Conservation (phyloP, 2,113 vertebrate species). For the Struthio camelus region DNA sequence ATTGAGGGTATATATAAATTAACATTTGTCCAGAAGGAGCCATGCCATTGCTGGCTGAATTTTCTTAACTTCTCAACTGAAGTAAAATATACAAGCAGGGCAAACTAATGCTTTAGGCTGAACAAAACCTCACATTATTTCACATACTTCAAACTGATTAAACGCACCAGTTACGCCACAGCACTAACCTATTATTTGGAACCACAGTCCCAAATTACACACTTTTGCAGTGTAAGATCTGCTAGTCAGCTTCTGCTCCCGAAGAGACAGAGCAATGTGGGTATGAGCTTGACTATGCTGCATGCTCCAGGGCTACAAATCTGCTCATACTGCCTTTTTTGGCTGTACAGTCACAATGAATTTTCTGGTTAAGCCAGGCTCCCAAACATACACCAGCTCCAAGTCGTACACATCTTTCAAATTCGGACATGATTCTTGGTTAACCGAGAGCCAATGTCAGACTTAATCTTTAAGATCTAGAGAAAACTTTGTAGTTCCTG, state of each 20-base stretch:
- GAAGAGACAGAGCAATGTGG: not conserved
- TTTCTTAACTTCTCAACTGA: slow-evolving; percentile 23
- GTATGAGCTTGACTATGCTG: not conserved
- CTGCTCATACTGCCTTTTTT: not conserved
- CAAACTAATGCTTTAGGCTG: not conserved
- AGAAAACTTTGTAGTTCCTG: not conserved
- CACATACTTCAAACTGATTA: not conserved
- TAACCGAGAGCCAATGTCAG: not conserved
- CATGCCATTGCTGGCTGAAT: not conserved
- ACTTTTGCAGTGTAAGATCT: not conserved
- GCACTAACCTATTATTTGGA: not conserved
- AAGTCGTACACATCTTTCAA: not conserved
- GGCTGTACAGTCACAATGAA: not conserved
- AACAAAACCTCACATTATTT: not conserved
- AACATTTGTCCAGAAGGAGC: slow-evolving; percentile 6
- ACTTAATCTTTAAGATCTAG: not conserved
- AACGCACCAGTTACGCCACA: not conserved
- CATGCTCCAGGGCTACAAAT: not conserved
- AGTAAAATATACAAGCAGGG: not conserved
- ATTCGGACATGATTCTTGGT: not conserved
- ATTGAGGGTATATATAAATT: slow-evolving; percentile 23
- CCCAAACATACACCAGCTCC: not conserved
- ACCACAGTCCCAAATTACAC: too few relatives aligned
- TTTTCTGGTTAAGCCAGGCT: not conserved
- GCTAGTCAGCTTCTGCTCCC: not conserved